Conservation (phyloP, 1,140 invertebrate species). For the Leptopilina boulardi region DNA sequence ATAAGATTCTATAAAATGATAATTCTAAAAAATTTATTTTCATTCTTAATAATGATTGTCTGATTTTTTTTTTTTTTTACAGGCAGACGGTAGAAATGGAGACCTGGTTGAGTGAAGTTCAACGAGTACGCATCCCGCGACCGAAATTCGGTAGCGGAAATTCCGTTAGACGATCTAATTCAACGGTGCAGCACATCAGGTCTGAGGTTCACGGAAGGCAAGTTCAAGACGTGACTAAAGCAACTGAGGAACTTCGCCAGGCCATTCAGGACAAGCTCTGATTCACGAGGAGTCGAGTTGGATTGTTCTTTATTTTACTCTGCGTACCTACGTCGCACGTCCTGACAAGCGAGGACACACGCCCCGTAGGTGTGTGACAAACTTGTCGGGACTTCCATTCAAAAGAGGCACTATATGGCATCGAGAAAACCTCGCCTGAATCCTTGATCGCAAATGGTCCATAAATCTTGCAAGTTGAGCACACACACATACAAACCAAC, state of each 20-base stretch:
- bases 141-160: constrained; percentile 86
- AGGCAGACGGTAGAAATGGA: constrained; percentile 79
- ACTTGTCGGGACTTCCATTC: constrained; percentile 16
- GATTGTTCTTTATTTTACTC: constrained; percentile 44
- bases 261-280: constrained; percentile 85
- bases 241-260: constrained; percentile 83
- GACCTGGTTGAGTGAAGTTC: constrained; percentile 88
- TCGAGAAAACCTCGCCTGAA: constrained; percentile 11
- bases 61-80: background rate
- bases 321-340: constrained; percentile 45
- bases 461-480: constrained; percentile 12
- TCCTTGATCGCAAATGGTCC: constrained; percentile 22
- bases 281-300: constrained; percentile 53
- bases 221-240: constrained; percentile 80
- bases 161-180: constrained; percentile 71
- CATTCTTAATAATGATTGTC: background rate
- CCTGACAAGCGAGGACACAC: constrained; percentile 19
- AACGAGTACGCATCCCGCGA: constrained; percentile 87
- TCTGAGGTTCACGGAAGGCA: constrained; percentile 66
- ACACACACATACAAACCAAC: background rate
- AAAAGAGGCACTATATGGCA: background rate
- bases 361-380: constrained; percentile 13
- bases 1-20: no score
- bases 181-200: constrained; percentile 66
- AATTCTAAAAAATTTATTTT: no score